A percentile compares a stretch with the other conserved stretches of the same genome.
phyloP scores from a whole-genome alignment of 2,797 vertebrate species.

The Sebastes kiyomatsui region DNA sequence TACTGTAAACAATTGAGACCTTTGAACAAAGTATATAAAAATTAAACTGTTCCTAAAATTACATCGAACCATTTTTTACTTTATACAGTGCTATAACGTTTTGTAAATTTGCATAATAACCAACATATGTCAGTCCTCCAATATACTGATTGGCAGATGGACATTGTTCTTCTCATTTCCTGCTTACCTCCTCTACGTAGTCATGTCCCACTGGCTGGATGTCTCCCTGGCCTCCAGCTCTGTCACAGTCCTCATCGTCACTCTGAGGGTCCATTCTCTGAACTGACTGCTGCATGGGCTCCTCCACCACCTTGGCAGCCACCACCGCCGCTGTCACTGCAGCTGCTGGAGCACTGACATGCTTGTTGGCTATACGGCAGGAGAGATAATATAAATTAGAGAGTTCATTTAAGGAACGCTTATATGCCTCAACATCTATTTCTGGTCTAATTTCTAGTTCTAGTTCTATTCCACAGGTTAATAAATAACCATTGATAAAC shows the following conservation, averaged over 20 bases:
- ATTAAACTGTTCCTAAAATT: not conserved
- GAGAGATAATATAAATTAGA: conserved; percentile 4
- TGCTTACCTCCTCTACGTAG: conserved; percentile 84
- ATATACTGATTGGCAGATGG: not conserved
- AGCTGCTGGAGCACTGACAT: conserved; percentile 40
- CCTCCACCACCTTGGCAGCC: conserved; percentile 66
- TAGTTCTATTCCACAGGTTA: not conserved
- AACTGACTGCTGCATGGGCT: conserved; percentile 41
- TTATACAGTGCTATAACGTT: not conserved
- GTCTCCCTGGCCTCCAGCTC: conserved; percentile 67
- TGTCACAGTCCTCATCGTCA: conserved; percentile 70
- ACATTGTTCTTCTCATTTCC: not conserved
- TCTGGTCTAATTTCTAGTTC: not conserved
- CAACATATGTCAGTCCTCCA: not conserved
- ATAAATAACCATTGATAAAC: not conserved
- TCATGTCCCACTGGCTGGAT: conserved; percentile 82
- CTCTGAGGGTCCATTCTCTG: conserved; percentile 65
- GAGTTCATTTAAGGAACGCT: not conserved
- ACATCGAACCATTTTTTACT: not conserved
- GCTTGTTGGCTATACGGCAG: conserved; percentile 67
- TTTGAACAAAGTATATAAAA: not conserved
- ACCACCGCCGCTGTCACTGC: conserved; percentile 27
- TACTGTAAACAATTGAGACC: not conserved
- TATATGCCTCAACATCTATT: not conserved
- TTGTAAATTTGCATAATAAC: not conserved